These are phyloP conservation scores for Uromys caudimaculatus DNA, from an alignment of 2,797 vertebrate genomes.

Conservation along the genomic window DNA sequence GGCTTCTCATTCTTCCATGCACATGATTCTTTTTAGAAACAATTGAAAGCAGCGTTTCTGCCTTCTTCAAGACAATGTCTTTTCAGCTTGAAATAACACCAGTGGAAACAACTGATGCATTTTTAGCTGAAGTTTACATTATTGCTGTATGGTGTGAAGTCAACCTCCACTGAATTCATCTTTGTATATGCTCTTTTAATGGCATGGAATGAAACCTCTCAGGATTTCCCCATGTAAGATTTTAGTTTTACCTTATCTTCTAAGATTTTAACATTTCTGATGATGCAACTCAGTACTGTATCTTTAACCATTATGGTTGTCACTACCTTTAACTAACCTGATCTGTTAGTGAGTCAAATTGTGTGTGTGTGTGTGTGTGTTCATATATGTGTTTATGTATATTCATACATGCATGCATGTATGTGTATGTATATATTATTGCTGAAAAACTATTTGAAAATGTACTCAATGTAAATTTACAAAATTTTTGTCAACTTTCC, in stretches of 20 bases:
- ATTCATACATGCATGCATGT: no score
- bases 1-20: not conserved
- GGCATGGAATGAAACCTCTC: not conserved
- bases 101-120: no score
- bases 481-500: not conserved
- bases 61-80: not conserved
- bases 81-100: not conserved
- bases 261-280: not conserved
- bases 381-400: not conserved
- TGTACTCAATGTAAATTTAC: not conserved
- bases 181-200: not conserved
- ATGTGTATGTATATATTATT: no score
- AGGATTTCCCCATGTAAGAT: not conserved
- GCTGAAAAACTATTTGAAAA: not conserved
- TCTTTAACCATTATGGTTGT: not conserved
- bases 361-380: not conserved
- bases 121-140: not conserved
- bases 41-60: not conserved
- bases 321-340: not conserved
- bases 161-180: not conserved
- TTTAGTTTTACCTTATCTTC: not conserved
- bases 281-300: not conserved
- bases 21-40: not conserved
- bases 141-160: not conserved
- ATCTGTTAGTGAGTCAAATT: not conserved